Percentiles rank a stretch among this genome's conserved stretches.
Evolutionary conservation across 2,797 vertebrate genomes (phyloP).

Genomic region (Pangasius sanitwongsei): DNA sequence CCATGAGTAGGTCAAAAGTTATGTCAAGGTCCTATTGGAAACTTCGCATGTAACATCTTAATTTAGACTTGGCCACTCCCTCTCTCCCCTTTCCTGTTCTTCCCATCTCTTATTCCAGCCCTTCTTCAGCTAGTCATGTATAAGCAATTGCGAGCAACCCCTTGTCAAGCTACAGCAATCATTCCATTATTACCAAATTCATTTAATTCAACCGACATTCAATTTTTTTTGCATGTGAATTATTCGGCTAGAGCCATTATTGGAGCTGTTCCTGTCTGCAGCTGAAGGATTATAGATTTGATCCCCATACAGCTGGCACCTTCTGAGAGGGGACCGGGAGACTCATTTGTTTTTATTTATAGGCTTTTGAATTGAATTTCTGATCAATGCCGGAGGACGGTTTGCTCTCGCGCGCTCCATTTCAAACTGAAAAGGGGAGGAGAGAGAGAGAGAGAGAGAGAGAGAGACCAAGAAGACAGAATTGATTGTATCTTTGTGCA

Average conservation of each 20-base stretch:
- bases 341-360: constrained; percentile 72
- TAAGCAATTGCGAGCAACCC: constrained; percentile 75
- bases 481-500: constrained; percentile 54
- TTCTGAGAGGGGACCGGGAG: constrained; percentile 47
- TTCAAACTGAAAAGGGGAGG: constrained; percentile 48
- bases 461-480: constrained; percentile 40
- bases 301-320: constrained; percentile 64
- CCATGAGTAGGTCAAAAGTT: constrained; percentile 98
- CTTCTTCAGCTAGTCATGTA: constrained; percentile 21
- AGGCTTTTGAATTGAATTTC: constrained; percentile 75
- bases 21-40: constrained; percentile 99
- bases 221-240: constrained; percentile 75
- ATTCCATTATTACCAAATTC: constrained; percentile 79
- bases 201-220: constrained; percentile 71
- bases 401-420: constrained; percentile 52
- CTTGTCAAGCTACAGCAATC: constrained; percentile 74
- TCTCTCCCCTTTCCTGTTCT: constrained; percentile 54
- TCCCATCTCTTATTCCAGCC: constrained; percentile 45
- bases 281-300: constrained; percentile 67
- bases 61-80: constrained; percentile 90
- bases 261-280: constrained; percentile 61
- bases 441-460: constrained; percentile 2
- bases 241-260: constrained; percentile 61
- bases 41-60: constrained; percentile 97
- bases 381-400: constrained; percentile 68